phyloP scores from a whole-genome alignment of 2,113 vertebrate genomes.

The Egretta garzetta region DNA sequence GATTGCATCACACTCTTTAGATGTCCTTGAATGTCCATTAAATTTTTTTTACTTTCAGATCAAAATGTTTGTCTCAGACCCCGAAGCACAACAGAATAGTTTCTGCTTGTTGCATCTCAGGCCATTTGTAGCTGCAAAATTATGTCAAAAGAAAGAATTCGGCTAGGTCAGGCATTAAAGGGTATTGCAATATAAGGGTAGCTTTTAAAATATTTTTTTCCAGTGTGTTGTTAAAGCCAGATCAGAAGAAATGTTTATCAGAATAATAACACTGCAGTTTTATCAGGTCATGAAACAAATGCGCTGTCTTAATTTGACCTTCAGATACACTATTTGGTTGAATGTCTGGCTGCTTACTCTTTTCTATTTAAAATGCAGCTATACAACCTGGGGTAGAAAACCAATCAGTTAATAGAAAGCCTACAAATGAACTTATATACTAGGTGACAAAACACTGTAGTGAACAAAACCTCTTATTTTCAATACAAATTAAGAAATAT shows the following conservation, averaged over 20 bases:
- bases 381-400: not conserved
- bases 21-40: not conserved
- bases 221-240: not conserved
- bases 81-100: not conserved
- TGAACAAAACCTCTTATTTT: not conserved
- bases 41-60: not conserved
- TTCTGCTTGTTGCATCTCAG: not conserved
- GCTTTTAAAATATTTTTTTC: not conserved
- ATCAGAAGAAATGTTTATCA: slow-evolving; percentile 18
- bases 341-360: not conserved
- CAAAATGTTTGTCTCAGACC: not conserved
- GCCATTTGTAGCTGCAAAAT: not conserved
- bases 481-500: not conserved
- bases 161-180: not conserved
- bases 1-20: not conserved
- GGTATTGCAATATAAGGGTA: not conserved
- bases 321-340: not conserved
- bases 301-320: not conserved
- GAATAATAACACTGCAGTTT: not conserved
- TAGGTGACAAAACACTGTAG: not conserved
- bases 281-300: slow-evolving; percentile 5
- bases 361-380: not conserved
- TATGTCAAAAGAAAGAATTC: not conserved
- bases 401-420: not conserved
- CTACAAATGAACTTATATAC: not conserved